phyloP scores from a whole-genome alignment of 1,140 invertebrate genomes.

The Bemisia tabaci region DNA sequence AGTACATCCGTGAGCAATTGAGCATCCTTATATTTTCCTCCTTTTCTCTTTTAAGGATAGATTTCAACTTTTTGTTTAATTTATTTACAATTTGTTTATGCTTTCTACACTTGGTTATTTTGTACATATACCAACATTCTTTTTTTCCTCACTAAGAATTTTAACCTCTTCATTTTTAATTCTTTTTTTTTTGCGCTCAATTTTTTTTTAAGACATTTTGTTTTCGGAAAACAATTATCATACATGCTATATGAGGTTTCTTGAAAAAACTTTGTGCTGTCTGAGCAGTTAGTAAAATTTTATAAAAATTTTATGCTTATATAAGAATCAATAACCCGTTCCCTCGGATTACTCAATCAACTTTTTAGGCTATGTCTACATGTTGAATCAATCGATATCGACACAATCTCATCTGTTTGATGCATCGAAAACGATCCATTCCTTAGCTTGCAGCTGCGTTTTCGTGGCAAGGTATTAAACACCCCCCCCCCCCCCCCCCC shows the following conservation, averaged over 20 bases:
- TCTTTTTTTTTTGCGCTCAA: background rate
- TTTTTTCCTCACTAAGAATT: background rate
- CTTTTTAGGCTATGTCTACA: too few species aligned
- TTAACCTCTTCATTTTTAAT: background rate
- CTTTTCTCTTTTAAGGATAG: background rate
- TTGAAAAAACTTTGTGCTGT: background rate
- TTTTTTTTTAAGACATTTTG: background rate
- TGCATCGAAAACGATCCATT: too few species aligned
- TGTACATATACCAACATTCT: background rate
- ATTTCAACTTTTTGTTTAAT: background rate
- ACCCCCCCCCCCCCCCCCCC: too few species aligned
- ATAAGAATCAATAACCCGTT: too few species aligned
- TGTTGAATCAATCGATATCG: too few species aligned
- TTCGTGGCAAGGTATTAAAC: too few species aligned
- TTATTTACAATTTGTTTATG: background rate
- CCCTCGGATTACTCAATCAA: too few species aligned
- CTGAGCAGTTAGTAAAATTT: background rate
- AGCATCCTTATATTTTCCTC: background rate
- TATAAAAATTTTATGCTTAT: background rate
- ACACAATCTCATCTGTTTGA: too few species aligned
- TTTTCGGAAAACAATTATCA: background rate
- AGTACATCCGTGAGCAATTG: background rate
- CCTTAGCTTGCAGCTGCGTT: too few species aligned
- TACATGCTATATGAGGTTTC: background rate
- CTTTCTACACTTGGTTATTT: background rate